Evolutionary conservation across 53 echinoderm and acorn worm genomes (phyloP), one percentile per base, ranked within the genome.

Genomic region (Holothuria scabra): DNA sequence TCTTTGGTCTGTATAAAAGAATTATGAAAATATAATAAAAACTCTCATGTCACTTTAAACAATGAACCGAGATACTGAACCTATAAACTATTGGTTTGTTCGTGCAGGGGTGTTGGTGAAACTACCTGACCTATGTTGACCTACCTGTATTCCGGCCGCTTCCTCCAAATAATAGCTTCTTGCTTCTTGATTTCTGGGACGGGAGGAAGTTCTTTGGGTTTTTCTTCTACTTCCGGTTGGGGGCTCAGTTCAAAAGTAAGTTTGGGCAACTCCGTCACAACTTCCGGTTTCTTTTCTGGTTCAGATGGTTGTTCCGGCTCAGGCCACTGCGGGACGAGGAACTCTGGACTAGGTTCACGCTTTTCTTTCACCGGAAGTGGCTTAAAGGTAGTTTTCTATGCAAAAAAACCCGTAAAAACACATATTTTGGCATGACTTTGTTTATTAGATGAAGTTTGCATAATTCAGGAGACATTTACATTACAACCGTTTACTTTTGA

Each of bases 161-260:
- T 66, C 46, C 85, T 89, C 95, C 91, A 91, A 67, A 91, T 75
- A 71, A 95, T 95, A 11, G 93, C 89, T 68, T 93, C 95, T 28
- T 72, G 22, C 13, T 72, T 84, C 3, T 85, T 12, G 20, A 72
- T 38, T 6, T 44, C 0, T 34, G 83, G 57, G 21, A 66, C 65
- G 79, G 49, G n/a, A 56, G 81, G 18, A 74, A 71, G 52, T 79
- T 74, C 58, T 26, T 69, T 2, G 11, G 90, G 82, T 34, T 81
- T 44, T 59, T 64, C 76, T 13, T 63, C 83, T 11, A 44, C 83
- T 68, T 83, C 55, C 23, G 82, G 87, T 46, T 67, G 84, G 59
- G 91, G 82, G 8, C 46, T 48, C 48, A 87, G 19, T 70, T 80
- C 31, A 71, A 55, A 46, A 55, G 84, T 18, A 35, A 29, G 16